Conservation (phyloP, 2,888 invertebrate genomes). For the Chrysodeixis includens region DNA sequence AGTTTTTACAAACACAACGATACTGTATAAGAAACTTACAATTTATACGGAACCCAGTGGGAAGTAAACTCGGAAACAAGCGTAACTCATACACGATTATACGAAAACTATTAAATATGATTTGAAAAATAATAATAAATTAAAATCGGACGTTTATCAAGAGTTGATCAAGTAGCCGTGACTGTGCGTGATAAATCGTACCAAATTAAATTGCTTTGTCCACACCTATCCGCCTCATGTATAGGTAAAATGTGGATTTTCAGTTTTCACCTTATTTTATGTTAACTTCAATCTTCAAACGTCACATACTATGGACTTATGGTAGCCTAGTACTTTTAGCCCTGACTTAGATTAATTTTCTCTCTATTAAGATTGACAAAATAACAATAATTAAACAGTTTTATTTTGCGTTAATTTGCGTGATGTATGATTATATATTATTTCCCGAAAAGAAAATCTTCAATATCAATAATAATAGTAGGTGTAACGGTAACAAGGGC, state of each 20-base stretch:
- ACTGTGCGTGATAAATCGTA: constrained; percentile 56
- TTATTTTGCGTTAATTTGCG: too few species aligned
- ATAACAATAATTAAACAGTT: too few species aligned
- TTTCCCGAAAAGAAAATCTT: too few species aligned
- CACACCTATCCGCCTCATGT: constrained; percentile 2
- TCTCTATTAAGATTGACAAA: too few species aligned
- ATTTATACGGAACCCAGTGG: not conserved
- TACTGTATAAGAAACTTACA: not conserved
- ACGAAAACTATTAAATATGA: constrained; percentile 22
- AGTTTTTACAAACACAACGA: too few species aligned
- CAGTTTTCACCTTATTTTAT: not conserved
- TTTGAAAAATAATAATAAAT: constrained; percentile 34
- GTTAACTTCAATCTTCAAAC: too few species aligned
- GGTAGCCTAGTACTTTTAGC: not conserved
- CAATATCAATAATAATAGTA: too few species aligned
- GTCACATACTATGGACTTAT: not conserved
- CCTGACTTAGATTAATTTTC: not conserved
- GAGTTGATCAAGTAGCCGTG: constrained; percentile 39
- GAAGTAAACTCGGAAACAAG: not conserved
- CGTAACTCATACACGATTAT: constrained; percentile 7
- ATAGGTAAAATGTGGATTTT: not conserved
- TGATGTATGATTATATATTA: too few species aligned
- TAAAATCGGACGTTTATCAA: constrained; percentile 39
- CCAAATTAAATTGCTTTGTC: constrained; percentile 50
- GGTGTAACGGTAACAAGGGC: not conserved